These are phyloP conservation scores for Ciconia maguari DNA, from an alignment of 2,113 vertebrate genomes.

Conservation along the genomic window DNA sequence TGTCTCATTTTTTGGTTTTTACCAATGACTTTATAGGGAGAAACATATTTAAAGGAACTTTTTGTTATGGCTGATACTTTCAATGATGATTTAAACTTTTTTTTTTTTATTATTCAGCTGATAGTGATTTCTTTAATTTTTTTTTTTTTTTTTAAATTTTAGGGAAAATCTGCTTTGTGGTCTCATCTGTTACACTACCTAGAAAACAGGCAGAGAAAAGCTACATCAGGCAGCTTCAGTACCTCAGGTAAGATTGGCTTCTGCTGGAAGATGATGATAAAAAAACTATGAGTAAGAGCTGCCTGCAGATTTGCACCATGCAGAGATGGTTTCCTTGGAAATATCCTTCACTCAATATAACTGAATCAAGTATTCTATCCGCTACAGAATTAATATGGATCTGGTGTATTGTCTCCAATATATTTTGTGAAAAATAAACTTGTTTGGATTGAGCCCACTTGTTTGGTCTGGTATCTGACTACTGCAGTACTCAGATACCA, in stretches of 20 bases:
- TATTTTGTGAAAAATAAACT: not conserved
- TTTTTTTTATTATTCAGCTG: not conserved
- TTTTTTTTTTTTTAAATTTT: not conserved
- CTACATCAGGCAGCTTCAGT: constrained; percentile 84
- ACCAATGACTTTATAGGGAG: not conserved
- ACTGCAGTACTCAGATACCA: not conserved
- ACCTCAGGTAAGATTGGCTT: constrained; percentile 80
- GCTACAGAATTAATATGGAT: not conserved
- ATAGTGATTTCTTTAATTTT: not conserved
- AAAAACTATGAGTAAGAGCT: not conserved
- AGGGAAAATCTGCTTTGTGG: constrained; percentile 98
- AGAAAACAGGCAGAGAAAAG: constrained; percentile 92
- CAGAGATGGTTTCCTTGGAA: not conserved
- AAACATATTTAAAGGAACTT: not conserved
- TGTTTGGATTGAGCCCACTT: not conserved
- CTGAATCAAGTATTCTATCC: not conserved
- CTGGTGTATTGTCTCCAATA: not conserved
- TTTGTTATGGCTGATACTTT: not conserved
- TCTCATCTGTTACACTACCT: constrained; percentile 95
- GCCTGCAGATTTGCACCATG: not conserved
- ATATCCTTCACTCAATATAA: not conserved
- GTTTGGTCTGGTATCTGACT: not conserved
- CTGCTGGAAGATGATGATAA: not conserved
- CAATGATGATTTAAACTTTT: not conserved
- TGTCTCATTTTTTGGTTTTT: not conserved